Conservation (phyloP, 2,797 vertebrate species). For the Poecile montanus region DNA sequence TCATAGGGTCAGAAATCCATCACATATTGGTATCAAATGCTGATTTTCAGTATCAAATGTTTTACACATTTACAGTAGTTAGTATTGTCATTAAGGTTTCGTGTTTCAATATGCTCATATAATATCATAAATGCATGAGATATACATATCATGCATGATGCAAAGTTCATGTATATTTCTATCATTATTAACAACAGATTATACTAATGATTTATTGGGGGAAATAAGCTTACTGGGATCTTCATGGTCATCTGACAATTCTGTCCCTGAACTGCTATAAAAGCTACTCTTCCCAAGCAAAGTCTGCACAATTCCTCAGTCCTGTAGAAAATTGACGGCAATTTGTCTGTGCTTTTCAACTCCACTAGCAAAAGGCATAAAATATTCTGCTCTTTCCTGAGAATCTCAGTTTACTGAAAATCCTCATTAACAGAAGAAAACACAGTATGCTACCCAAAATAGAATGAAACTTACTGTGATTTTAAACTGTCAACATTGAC, state of each 20-base stretch:
- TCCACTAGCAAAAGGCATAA: background rate
- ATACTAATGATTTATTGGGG: background rate
- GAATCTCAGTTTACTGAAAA: background rate
- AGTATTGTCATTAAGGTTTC: background rate
- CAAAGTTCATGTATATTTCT: background rate
- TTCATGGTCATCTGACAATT: background rate
- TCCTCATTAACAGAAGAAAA: background rate
- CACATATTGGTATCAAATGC: background rate
- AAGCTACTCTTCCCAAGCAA: background rate
- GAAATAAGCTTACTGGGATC: background rate
- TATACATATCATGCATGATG: background rate
- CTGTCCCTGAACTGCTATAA: background rate
- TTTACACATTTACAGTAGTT: background rate
- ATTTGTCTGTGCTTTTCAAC: background rate
- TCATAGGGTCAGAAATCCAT: background rate
- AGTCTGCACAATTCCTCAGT: background rate
- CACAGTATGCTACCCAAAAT: background rate
- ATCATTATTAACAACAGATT: background rate
- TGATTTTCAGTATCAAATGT: background rate
- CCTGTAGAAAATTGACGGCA: background rate
- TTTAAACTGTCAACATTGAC: background rate
- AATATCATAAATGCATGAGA: background rate
- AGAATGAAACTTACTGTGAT: background rate
- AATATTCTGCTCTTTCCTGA: background rate
- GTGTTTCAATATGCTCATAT: background rate